Conservation (phyloP, 2,113 vertebrate genomes). For the Mastomys coucha region DNA sequence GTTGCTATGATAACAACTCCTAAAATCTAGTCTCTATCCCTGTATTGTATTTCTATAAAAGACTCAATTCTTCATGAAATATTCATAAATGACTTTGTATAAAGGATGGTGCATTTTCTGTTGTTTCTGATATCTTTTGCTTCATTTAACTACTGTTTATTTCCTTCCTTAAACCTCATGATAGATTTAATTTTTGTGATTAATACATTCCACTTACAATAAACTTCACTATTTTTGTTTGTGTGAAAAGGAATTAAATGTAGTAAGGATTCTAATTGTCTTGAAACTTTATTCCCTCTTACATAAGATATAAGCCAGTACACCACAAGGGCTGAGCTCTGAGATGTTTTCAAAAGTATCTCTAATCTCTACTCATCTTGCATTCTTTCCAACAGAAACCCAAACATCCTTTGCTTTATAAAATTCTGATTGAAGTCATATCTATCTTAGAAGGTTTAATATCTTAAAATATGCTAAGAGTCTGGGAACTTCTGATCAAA, state of each 20-base stretch:
- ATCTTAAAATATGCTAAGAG: slow-evolving; percentile 70
- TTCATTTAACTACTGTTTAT: not conserved
- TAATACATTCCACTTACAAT: not conserved
- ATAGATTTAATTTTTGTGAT: slow-evolving; percentile 14
- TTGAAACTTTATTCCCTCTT: slow-evolving; percentile 50
- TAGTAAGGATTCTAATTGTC: slow-evolving; percentile 46
- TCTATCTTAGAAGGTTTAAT: slow-evolving; percentile 67
- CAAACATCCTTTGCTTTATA: slow-evolving; percentile 38
- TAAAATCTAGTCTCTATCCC: not conserved
- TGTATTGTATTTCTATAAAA: not conserved
- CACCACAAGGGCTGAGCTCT: not conserved
- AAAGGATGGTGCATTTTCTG: not conserved
- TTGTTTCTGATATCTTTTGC: not conserved
- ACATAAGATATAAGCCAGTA: slow-evolving; percentile 36
- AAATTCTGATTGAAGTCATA: slow-evolving; percentile 75
- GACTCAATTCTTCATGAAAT: not conserved
- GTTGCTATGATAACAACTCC: not conserved
- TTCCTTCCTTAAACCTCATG: not conserved
- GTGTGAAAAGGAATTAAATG: not conserved
- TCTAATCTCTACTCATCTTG: slow-evolving; percentile 69
- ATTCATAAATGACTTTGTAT: not conserved
- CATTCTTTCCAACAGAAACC: slow-evolving; percentile 60
- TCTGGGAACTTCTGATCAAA: slow-evolving; percentile 77
- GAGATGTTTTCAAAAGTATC: slow-evolving; percentile 64
- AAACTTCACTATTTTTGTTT: not conserved